Evolutionary conservation across 2,797 vertebrate genomes (phyloP).

Genomic region (Mormyrops attenuatus): DNA sequence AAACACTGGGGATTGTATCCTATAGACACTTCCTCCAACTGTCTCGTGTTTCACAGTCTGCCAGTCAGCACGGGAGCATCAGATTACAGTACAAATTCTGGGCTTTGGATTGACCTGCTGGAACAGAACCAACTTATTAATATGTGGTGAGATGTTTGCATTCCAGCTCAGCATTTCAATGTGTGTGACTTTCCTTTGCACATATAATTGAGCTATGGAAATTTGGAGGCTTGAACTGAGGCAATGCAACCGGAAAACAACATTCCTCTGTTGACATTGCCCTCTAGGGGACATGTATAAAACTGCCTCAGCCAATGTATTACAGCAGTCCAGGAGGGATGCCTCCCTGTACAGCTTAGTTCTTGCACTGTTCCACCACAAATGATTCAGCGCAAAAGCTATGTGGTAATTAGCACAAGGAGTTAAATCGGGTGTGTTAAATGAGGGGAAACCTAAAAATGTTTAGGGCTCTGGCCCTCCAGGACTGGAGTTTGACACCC

Average conservation of each 20-base stretch:
- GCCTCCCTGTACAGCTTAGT: not conserved
- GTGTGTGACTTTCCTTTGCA: slow-evolving; percentile 12
- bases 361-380: not conserved
- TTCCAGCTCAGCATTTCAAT: slow-evolving; percentile 18
- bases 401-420: not conserved
- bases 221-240: slow-evolving; percentile 21
- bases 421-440: not conserved
- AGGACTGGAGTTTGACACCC: not conserved
- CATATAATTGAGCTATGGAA: slow-evolving; percentile 6
- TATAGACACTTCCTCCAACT: not conserved
- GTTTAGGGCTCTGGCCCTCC: not conserved
- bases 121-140: slow-evolving; percentile 17
- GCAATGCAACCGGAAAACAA: not conserved
- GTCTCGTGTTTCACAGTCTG: slow-evolving; percentile 1
- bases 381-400: not conserved
- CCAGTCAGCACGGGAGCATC: not conserved
- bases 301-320: not conserved
- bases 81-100: slow-evolving; percentile 5
- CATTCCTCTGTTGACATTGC: slow-evolving; percentile 40
- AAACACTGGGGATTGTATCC: not conserved
- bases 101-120: not conserved
- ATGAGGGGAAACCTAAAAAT: not conserved
- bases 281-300: slow-evolving; percentile 44
- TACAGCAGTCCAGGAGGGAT: not conserved
- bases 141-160: slow-evolving; percentile 18